phyloP scores from a whole-genome alignment of 2,888 invertebrate genomes.

The Himalopsyche kuldschensis region DNA sequence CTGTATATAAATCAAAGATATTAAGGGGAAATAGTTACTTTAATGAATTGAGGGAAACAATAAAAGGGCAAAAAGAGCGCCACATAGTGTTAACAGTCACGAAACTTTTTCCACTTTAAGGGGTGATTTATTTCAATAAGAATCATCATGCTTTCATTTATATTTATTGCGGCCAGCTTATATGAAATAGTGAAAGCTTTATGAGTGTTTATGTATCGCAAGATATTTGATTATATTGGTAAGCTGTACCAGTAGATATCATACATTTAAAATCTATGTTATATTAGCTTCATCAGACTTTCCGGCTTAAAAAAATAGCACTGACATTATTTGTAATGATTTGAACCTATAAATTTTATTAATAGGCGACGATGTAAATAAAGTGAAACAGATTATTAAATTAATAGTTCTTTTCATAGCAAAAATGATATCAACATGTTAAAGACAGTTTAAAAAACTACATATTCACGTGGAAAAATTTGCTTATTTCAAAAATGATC shows the following conservation, averaged over 20 bases:
- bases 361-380: too few species aligned
- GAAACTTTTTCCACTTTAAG: constrained; percentile 7
- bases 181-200: neutral
- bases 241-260: neutral
- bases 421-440: too few species aligned
- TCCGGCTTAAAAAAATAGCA: too few species aligned
- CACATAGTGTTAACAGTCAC: constrained; percentile 16
- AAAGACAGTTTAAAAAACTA: too few species aligned
- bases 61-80: constrained; percentile 9
- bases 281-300: too few species aligned
- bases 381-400: too few species aligned
- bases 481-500: too few species aligned
- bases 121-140: constrained; percentile 29
- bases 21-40: constrained; percentile 6
- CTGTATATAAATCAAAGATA: neutral
- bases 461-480: too few species aligned
- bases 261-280: too few species aligned
- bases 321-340: too few species aligned
- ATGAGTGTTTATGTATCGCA: neutral
- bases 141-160: constrained; percentile 17
- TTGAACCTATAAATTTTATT: too few species aligned
- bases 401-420: too few species aligned
- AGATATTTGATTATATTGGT: neutral
- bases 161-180: neutral
- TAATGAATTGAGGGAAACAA: neutral